Evolutionary conservation across 37 sponge, comb jelly and placozoan genomes (phyloP).

Genomic region (Spongilla lacustris): DNA sequence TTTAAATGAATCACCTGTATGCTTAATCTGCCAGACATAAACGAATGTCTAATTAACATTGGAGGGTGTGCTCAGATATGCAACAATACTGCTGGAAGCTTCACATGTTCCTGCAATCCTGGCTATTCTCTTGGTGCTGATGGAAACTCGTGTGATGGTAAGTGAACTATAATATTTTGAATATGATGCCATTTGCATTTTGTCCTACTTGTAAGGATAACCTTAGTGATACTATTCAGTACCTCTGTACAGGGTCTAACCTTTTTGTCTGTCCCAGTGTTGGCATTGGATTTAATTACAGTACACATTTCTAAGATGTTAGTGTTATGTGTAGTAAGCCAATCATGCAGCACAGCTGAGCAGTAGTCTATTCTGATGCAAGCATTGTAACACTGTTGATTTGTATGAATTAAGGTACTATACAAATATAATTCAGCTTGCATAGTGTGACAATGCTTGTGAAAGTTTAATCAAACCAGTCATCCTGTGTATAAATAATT

Average conservation of each 20-base stretch:
- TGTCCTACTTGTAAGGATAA: too few relatives aligned
- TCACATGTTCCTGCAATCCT: constrained; percentile 12
- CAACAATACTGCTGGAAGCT: constrained; percentile 15
- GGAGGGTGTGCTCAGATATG: constrained; percentile 7
- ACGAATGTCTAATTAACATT: background rate
- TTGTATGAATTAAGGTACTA: too few relatives aligned
- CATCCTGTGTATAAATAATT: too few relatives aligned
- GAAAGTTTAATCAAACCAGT: too few relatives aligned
- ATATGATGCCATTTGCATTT: background rate
- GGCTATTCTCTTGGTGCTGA: constrained; percentile 24
- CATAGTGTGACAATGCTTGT: too few relatives aligned
- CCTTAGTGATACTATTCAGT: constrained; percentile 13
- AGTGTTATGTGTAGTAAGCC: constrained; percentile 7
- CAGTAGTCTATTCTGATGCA: background rate
- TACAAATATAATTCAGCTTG: too few relatives aligned
- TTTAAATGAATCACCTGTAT: background rate
- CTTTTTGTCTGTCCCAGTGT: constrained; percentile 17
- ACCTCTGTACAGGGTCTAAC: constrained; percentile 7
- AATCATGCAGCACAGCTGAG: constrained; percentile 48
- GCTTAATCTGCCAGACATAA: background rate
- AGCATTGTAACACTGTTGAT: too few relatives aligned
- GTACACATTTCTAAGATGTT: constrained; percentile 38
- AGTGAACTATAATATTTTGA: constrained; percentile 14
- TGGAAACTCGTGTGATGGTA: constrained; percentile 15
- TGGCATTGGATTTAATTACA: constrained; percentile 13